Conservation (phyloP, 2,888 invertebrate genomes). For the Acanthoscelides obtectus region DNA sequence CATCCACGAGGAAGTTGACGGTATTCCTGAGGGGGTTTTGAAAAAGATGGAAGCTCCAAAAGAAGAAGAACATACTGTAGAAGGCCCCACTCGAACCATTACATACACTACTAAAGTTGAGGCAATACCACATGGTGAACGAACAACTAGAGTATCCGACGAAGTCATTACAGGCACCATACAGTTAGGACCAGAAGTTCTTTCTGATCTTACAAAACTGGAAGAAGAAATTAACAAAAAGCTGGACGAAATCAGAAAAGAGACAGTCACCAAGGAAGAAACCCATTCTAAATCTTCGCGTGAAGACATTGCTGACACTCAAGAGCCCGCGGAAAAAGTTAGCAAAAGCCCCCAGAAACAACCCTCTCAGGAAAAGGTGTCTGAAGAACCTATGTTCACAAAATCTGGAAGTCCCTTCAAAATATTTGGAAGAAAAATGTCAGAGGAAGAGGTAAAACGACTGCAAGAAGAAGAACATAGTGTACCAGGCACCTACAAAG, state of each 20-base stretch:
- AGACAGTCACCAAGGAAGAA: slow-evolving; percentile 6
- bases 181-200: slow-evolving; percentile 14
- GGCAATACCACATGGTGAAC: slow-evolving; percentile 19
- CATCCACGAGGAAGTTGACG: slow-evolving; percentile 4
- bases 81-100: slow-evolving; percentile 2
- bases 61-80: background rate
- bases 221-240: slow-evolving; percentile 21
- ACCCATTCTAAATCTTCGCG: slow-evolving; percentile 1
- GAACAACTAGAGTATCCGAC: slow-evolving; percentile 21
- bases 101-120: slow-evolving; percentile 21
- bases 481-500: background rate
- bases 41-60: slow-evolving; percentile 6
- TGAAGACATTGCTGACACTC: background rate
- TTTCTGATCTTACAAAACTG: slow-evolving; percentile 16
- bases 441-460: slow-evolving; percentile 20
- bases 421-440: slow-evolving; percentile 25
- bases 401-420: slow-evolving; percentile 28
- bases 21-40: background rate
- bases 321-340: background rate
- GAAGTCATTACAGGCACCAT: slow-evolving; percentile 20
- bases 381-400: slow-evolving; percentile 10
- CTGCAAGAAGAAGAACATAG: background rate
- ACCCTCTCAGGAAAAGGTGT: background rate
- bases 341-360: background rate
- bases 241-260: slow-evolving; percentile 13